phyloP scores from a whole-genome alignment of 35 echinoderm and acorn worm genomes.

The Apostichopus parvimensis region DNA sequence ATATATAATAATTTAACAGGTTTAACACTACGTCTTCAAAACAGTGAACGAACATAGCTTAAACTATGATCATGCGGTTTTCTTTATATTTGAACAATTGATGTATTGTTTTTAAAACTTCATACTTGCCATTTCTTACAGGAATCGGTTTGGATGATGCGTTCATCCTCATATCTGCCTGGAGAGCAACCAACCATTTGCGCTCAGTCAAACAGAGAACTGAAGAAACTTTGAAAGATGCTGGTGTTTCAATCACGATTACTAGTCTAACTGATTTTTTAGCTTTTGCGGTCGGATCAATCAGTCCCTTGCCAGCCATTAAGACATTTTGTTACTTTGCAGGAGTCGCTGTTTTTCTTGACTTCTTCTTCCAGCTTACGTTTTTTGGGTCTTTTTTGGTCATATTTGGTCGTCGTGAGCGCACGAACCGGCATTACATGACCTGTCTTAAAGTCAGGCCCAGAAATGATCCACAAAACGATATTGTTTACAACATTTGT shows the following conservation, averaged over 20 bases:
- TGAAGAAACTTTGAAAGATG: slow-evolving; percentile 53
- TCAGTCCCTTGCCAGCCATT: slow-evolving; percentile 41
- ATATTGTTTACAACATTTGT: too few species aligned
- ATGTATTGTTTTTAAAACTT: too few species aligned
- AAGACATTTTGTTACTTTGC: slow-evolving; percentile 65
- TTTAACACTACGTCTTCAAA: too few species aligned
- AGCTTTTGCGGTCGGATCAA: slow-evolving; percentile 63
- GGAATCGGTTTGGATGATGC: slow-evolving; percentile 66
- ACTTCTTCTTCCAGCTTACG: slow-evolving; percentile 70
- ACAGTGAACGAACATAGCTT: too few species aligned
- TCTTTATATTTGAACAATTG: too few species aligned
- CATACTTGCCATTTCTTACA: not conserved
- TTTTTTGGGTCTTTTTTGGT: slow-evolving; percentile 73
- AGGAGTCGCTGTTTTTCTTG: slow-evolving; percentile 60
- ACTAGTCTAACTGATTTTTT: slow-evolving; percentile 61
- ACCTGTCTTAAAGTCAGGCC: slow-evolving; percentile 25
- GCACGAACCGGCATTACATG: slow-evolving; percentile 35
- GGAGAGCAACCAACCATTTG: slow-evolving; percentile 29
- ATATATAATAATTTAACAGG: too few species aligned
- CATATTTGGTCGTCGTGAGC: slow-evolving; percentile 43
- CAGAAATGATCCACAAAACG: too few species aligned
- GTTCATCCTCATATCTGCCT: slow-evolving; percentile 67
- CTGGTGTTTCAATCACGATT: slow-evolving; percentile 75
- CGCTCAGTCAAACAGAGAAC: slow-evolving; percentile 37
- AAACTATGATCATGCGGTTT: too few species aligned